Evolutionary conservation across 2,797 vertebrate genomes (phyloP), one percentile per base, ranked within the genome.

Genomic region (Alosa sapidissima): DNA sequence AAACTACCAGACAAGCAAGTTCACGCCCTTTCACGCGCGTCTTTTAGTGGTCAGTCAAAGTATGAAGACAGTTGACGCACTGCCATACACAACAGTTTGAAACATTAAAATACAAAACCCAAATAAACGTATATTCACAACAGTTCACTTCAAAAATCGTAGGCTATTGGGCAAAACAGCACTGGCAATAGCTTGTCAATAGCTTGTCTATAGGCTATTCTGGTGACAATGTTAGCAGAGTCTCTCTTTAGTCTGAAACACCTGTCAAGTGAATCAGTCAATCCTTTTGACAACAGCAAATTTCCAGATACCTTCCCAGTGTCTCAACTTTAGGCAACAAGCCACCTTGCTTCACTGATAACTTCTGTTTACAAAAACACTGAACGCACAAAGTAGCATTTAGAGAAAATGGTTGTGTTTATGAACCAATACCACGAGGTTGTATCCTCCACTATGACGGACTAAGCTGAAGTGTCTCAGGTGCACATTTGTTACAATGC

Each of bases 21-120:
- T 93, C 93, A 95, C 94, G 93, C 93, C 93, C 94, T 92, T 93
- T 88, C 41, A 90, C 91, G 90, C 91, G 86, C 90, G 91, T 75
- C 81, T 90, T 85, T 88, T 52, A 49, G 78, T 83, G 68, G 83
- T 92, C 92, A 89, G 90, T 90, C 91, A 91, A 87, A 48, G 88
- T 58, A 81, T 85, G 86, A 58, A 88, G 88, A 87, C 84, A 89
- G 91, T 91, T 93, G 92, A 92, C 92, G 93, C 93, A 93, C 91
- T 86, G 90, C 87, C 84, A 90, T 68, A 87, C 87, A 85, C 88
- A 41, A 81, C 84, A 89, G 81, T 86, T 14, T 55, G 28, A 24
- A n/a, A 65, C 49, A 78, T 19, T 21, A 47, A 45, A 21, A 78
- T 45, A 47, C 41, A 78, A 19, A 47, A 21, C 1, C 36, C 28